Evolutionary conservation across 2,888 invertebrate species (phyloP), one percentile per base, ranked within the genome.

Genomic region (Euphydryas editha): DNA sequence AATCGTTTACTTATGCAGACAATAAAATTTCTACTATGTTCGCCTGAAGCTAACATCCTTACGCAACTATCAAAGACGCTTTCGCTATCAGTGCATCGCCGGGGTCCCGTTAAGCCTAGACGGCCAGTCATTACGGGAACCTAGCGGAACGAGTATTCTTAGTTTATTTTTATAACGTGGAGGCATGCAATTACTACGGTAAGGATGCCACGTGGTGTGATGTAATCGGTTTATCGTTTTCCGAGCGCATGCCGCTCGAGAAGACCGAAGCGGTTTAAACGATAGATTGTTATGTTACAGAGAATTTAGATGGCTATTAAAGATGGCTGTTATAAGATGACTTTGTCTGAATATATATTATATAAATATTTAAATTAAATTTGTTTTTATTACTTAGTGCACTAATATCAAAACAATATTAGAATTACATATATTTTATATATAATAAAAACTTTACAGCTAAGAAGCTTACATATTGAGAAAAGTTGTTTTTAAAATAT

Each of bases 121-220:
- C 67, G 57, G 74, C 81, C 78, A 83, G 86, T 86, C 84, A 87
- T 88, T 87, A 89, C 87, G 81, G 87, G 87, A 86, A 78, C 82
- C 82, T 85, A 86, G 87, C 84, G 86, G 85, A 88, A 86, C 90
- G 77, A 81, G 88, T 87, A 51, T 84, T 85, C 85, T 88, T 87
- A 81, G 85, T 87, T 86, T 88, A 83, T 84, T 86, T 88, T 85
- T 80, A 81, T 79, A 77, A 81, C 85, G 86, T 81, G 81, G 58
- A 54, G 51, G 78, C 86, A 83, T 70, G 81, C 87, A 82, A 87
- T 86, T 86, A 87, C 84, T 81, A 83, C 83, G 83, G 83, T 76
- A 75, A 80, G 82, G 81, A 81, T 74, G 81, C 80, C 84, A 85
- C 86, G 82, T 83, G 85, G 79, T 77, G 61, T 79, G 81, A 82